Conservation (phyloP, 2,113 vertebrate genomes). For the Ahaetulla prasina region DNA sequence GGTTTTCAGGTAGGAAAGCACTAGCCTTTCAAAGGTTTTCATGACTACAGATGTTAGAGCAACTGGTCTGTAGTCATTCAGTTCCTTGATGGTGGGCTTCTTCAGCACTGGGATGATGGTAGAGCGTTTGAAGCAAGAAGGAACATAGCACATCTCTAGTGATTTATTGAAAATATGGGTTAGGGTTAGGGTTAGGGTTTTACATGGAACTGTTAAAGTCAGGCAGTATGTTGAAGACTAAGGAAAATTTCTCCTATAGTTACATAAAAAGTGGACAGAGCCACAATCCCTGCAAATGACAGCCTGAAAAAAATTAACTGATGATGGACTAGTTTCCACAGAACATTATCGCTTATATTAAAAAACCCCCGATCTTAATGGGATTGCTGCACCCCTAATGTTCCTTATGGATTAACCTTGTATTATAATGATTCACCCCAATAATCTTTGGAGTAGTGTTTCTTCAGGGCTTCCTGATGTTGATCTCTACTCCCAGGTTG, state of each 20-base stretch:
- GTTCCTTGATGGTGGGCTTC: too few relatives aligned
- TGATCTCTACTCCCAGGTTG: not conserved
- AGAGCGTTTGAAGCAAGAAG: too few relatives aligned
- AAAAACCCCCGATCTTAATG: not conserved
- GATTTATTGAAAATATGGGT: too few relatives aligned
- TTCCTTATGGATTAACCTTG: not conserved
- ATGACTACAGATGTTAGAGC: too few relatives aligned
- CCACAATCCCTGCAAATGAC: not conserved
- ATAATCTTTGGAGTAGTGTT: not conserved
- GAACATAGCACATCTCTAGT: too few relatives aligned
- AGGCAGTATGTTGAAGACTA: not conserved
- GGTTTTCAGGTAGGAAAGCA: too few relatives aligned
- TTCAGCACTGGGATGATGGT: too few relatives aligned
- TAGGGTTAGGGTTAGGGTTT: too few relatives aligned
- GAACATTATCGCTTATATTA: not conserved
- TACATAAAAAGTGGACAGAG: not conserved
- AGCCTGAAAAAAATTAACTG: not conserved
- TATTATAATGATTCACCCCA: not conserved
- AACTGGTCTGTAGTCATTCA: too few relatives aligned
- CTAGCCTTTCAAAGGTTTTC: too few relatives aligned
- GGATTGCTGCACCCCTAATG: not conserved
- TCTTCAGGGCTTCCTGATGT: not conserved
- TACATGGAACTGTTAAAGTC: not conserved
- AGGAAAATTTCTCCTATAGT: not conserved
- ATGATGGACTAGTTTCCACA: not conserved